Evolutionary conservation across 2,797 vertebrate genomes (phyloP), one percentile per base, ranked within the genome.

Genomic region (Notoglanidium macrostoma): DNA sequence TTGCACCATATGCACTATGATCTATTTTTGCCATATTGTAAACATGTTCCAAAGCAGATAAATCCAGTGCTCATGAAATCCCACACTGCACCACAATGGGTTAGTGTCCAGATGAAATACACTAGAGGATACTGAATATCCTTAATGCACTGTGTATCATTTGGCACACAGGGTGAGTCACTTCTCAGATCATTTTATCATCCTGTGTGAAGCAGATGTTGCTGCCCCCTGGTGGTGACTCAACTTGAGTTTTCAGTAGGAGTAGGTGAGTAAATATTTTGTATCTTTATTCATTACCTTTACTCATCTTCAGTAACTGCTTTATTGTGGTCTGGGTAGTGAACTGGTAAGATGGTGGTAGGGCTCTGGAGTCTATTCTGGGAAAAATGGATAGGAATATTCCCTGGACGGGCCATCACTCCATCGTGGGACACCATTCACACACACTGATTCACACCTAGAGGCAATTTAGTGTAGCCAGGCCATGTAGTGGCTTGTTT

Each of bases 221-320:
- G 35, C 35, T 84, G 67, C 67, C 49, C 54, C 51, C 83, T 84
- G 54, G 46, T 73, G 68, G 32, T 73, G 67, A 57, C 17, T 57
- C 7, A 29, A 26, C 55, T 76, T 32, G 15, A 17, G 4, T 1
- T 59, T 59, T 23, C 77, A 59, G 29, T 29, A 59, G 15, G 14
- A 0, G 23, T n/a, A 7, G 44, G 11, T 15, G 5, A 77, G n/a
- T 54, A 51, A 54, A 32, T 77, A 32, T 78, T 55, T 21, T 35
- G 21, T 32, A 78, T 0, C 51, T 78, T 51, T 26, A 23, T 40
- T 40, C 29, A 78, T 21, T 21, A 54, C 14, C 29, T 23, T 49
- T 4, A n/a, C 4, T 46, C 44, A 5, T 74, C 23, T 74, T 6
- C 44, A 74, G 44, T 26, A 29, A 15, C 46, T 8, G 21, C 44